Conservation (phyloP, 1,140 invertebrate genomes). For the Drosophila fuyamai region DNA sequence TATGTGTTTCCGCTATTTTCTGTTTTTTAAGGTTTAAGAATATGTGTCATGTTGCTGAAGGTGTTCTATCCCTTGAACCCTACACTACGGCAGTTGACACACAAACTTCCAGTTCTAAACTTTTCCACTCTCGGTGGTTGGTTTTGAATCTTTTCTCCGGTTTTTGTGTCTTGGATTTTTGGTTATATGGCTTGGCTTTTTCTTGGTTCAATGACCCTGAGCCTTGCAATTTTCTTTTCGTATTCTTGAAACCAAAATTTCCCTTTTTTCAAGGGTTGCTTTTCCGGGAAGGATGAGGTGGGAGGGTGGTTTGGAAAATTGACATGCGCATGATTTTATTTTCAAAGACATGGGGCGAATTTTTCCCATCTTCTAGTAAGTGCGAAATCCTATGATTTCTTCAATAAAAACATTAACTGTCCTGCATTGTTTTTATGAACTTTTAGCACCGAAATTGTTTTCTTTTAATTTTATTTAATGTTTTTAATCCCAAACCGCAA, state of each 20-base stretch:
- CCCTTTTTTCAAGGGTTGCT: slow-evolving; percentile 23
- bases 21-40: too few species aligned
- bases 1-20: too few species aligned
- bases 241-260: slow-evolving; percentile 63
- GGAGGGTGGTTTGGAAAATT: slow-evolving; percentile 51
- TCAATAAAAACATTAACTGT: not conserved
- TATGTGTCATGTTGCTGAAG: too few species aligned
- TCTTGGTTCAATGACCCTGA: slow-evolving; percentile 8
- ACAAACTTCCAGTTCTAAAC: not conserved
- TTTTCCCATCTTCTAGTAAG: not conserved
- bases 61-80: too few species aligned
- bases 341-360: slow-evolving; percentile 2
- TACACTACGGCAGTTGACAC: too few species aligned
- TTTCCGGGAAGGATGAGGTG: slow-evolving; percentile 22
- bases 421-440: too few species aligned
- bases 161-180: slow-evolving; percentile 37
- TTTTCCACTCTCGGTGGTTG: slow-evolving; percentile 36
- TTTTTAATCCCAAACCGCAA: too few species aligned
- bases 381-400: not conserved
- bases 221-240: slow-evolving; percentile 67
- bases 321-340: slow-evolving; percentile 58
- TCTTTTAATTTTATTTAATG: too few species aligned
- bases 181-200: slow-evolving; percentile 43
- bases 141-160: slow-evolving; percentile 20
- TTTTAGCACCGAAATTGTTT: too few species aligned